Base-by-base conservation (phyloP, 2,797 vertebrate species). In the Coregonus ussuriensis region DNA sequence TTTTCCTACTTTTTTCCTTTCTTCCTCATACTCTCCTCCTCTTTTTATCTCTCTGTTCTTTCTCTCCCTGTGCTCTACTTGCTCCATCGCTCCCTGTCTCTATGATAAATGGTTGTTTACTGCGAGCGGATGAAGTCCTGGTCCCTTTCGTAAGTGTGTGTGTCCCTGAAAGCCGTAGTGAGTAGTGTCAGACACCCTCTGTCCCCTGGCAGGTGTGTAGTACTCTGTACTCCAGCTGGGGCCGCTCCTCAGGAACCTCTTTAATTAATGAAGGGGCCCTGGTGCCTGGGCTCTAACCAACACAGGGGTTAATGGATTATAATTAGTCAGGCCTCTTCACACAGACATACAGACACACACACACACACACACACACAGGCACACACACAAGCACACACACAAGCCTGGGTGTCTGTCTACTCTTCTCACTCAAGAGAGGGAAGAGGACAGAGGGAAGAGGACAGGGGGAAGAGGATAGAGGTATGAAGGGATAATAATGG, bases 51-150 rank as follows among this genome's bases (percentile, higher is more conserved):
- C 31, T 65, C 6, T 37, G 15, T 16, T 25, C 41, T 18, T 6
- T 51, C 21, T 72, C 3, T 25, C 25, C 6, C 21, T 52, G 47
- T 51, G 52, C 71, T 81, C 72, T 82, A 1, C 7, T 74, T 21
- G 63, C 29, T 73, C 77, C 37, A 63, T 52, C 41, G 37, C 31
- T 56, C 29, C 67, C 56, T 77, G 29, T 77, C 14, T 66, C 53
- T 79, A 25, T 54, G 77, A 88, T 86, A 70, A 81, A 88, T 87
- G 62, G 62, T 4, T 74, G 79, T 75, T 83, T 82, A 54, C 72
- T 59, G 66, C 73, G 31, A 74, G 59, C 74, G 63, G 63, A 81
- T 78, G 71, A 72, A 31, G 41, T 77, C 67, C n/a, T 62, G 1
- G 11, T 72, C 16, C 68, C 51, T 3, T 14, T 66, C 41, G 54